Evolutionary conservation across 1,140 invertebrate genomes (phyloP), one percentile per base, ranked within the genome.

Genomic region (Manduca sexta): DNA sequence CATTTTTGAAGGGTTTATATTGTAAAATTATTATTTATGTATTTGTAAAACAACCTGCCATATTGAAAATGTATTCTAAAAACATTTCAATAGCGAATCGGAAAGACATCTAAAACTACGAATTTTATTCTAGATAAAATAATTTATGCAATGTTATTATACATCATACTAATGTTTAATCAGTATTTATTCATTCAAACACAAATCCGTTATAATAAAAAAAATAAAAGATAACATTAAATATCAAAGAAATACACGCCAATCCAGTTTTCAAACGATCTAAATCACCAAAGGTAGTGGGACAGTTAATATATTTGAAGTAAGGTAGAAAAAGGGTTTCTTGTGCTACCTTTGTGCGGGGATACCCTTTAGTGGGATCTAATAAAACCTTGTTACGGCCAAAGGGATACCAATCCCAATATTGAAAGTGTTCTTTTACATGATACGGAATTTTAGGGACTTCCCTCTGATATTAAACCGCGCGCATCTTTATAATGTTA

Each of bases 361-460:
- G 70, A 72, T 78, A 75, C 75, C 78, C 80, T 82, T 84, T 82
- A 84, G 80, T 84, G 80, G 74, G 76, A 82, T 82, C 78, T 84
- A 84, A 84, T 84, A 84, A 84, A 84, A 84, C 80, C 80, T 80
- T 84, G 80, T 84, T 84, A 84, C 77, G 74, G 75, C 74, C 79
- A 84, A 80, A 84, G 80, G 80, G 78, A 82, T 80, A 84, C 80
- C 80, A 84, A 76, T 79, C 78, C 67, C 73, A 75, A 84, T 84
- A 84, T 84, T 82, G 80, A 80, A 82, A 80, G 78, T 82, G 80
- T 84, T 82, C 78, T 77, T 83, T 81, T 82, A 79, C 80, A 84
- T 84, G 78, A 82, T 84, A 84, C 65, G 78, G 80, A 82, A 82
- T 82, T 84, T 45, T 80, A 82, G 71, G 74, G 81, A 74, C 71